These are phyloP conservation scores for Nesogale talazaci DNA, from an alignment of 2,113 vertebrate genomes.

Conservation along the genomic window DNA sequence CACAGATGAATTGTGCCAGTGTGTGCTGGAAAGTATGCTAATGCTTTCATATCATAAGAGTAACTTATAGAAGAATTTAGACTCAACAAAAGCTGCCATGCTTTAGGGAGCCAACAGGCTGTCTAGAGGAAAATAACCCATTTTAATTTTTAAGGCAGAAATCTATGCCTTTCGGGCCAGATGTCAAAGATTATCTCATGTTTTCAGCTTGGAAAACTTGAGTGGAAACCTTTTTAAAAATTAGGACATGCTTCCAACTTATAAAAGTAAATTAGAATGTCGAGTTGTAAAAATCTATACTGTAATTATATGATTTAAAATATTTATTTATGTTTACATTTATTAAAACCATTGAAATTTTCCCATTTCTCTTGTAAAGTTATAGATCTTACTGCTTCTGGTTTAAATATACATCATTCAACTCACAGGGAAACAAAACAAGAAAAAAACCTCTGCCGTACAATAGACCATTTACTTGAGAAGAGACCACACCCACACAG, in stretches of 20 bases:
- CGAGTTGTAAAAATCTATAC: background rate
- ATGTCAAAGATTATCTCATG: background rate
- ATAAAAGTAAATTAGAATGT: background rate
- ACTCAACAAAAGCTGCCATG: background rate
- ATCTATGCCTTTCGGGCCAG: background rate
- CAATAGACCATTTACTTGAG: too few species aligned
- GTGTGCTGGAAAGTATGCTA: background rate
- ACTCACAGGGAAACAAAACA: too few species aligned
- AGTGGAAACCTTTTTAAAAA: background rate
- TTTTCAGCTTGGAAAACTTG: background rate
- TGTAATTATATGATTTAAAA: background rate
- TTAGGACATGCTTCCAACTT: background rate
- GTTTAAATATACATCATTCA: background rate
- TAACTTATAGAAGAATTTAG: background rate
- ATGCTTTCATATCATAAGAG: background rate
- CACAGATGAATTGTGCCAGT: background rate
- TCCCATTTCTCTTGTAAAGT: background rate
- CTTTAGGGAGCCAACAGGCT: background rate
- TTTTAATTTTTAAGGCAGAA: background rate
- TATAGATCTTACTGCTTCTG: background rate
- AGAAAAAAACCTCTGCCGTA: too few species aligned
- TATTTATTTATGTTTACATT: background rate
- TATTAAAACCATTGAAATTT: background rate
- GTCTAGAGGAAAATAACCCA: background rate
- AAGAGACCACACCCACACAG: too few species aligned